A percentile compares a stretch with the other conserved stretches of the same genome.
Conservation (phyloP, 1,140 invertebrate genomes). For the Rhagoletis zephyria region DNA sequence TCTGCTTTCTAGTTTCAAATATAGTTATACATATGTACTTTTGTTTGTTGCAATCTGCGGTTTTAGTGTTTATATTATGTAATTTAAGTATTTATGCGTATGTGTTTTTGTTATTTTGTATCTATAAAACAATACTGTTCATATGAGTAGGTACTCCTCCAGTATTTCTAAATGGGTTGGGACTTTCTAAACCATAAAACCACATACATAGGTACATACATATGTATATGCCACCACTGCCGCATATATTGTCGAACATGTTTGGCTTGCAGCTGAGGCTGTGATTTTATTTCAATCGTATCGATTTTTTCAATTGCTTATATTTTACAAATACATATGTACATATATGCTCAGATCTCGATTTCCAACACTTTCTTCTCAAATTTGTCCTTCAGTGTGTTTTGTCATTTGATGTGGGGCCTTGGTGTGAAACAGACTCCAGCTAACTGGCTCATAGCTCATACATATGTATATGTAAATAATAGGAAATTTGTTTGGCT, state of each 20-base stretch:
- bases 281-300: neutral
- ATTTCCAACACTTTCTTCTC: neutral
- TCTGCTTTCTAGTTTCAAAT: no score
- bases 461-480: no score
- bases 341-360: neutral
- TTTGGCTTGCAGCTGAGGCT: neutral
- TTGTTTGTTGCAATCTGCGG: neutral
- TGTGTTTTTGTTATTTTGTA: no score
- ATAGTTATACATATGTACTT: no score
- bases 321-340: neutral
- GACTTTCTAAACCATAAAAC: slow-evolving; percentile 34
- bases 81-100: neutral
- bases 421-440: no score
- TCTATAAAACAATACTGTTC: neutral
- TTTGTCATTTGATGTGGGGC: no score
- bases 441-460: no score
- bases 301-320: neutral
- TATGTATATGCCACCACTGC: neutral
- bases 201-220: neutral
- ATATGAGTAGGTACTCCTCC: neutral
- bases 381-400: neutral
- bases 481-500: no score
- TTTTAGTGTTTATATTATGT: neutral
- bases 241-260: neutral
- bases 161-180: neutral